Percentiles rank a stretch among this genome's conserved stretches.
These are phyloP conservation scores for Phorcus lineatus DNA, from an alignment of 2,888 invertebrate species.

Conservation along the genomic window DNA sequence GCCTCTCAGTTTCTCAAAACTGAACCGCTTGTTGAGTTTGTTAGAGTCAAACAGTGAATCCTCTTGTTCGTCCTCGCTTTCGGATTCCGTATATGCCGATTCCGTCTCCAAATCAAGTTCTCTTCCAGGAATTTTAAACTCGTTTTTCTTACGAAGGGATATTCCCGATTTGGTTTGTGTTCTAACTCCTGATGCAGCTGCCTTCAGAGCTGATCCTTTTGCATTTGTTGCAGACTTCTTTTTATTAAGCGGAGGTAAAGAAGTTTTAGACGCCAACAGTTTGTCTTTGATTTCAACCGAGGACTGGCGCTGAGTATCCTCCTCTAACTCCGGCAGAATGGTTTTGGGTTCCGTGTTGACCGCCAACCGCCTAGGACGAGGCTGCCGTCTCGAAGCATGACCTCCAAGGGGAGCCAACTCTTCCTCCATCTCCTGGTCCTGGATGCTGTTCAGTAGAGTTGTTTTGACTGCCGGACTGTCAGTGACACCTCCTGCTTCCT, in stretches of 20 bases:
- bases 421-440: background rate
- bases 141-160: background rate
- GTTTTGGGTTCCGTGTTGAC: background rate
- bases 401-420: background rate
- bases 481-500: slow-evolving; percentile 22
- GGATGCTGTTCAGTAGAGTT: background rate
- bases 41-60: slow-evolving; percentile 22
- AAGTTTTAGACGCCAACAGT: background rate
- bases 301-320: background rate
- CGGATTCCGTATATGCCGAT: background rate
- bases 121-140: background rate
- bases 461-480: slow-evolving; percentile 16
- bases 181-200: no score
- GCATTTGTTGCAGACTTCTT: background rate
- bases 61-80: background rate
- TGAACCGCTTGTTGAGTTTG: slow-evolving; percentile 32
- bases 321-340: background rate
- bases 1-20: slow-evolving; percentile 27
- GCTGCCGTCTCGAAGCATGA: background rate
- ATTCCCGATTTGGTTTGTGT: background rate
- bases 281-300: background rate
- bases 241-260: background rate
- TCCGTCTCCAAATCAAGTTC: background rate
- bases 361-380: background rate
- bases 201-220: background rate